Evolutionary conservation across 2,113 vertebrate genomes (phyloP), one percentile per base, ranked within the genome.

Genomic region (Otus sunia): DNA sequence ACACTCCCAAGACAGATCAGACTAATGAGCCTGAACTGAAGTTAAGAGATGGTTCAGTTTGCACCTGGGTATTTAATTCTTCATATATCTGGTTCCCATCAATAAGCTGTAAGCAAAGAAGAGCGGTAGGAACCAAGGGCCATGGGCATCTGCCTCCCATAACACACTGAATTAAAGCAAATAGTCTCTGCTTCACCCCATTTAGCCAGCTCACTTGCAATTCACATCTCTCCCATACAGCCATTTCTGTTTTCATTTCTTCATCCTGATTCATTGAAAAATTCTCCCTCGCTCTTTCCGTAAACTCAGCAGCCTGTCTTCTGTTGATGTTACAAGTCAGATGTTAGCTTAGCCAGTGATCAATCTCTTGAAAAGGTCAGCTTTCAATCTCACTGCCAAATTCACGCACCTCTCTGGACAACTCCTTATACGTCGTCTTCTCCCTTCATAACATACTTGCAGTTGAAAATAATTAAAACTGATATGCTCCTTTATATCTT

Each of bases 291-390:
- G 37, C 34, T 72, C 73, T 88, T 96, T 91, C 91, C 36, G 1
- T 81, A 91, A 88, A 56, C 27, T 91, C 87, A 88, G 53, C 50
- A 80, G 73, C 67, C 75, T 67, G 78, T 79, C 90, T 85, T 75
- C 77, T 92, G 55, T 23, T 81, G 74, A 94, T 95, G 74, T 80
- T 94, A n/a, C 21, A 34, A 39, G 56, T 72, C 89, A 79, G 76
- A 92, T 96, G n/a, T 94, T 84, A 86, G 78, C 62, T 96, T 92
- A 89, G 76, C n/a, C 71, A 43, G 80, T 97, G 92, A 97, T 94
- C 94, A 96, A 97, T 85, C 74, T 58, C 55, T 86, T 78, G n/a
- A 37, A 96, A 96, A 96, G 91, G 94, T 92, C 95, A 94, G 68
- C 89, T 95, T 95, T 96, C 79, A 96, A 86, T 84, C 55, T 74